Conservation (phyloP, 2,113 vertebrate species). For the Notechis scutatus region DNA sequence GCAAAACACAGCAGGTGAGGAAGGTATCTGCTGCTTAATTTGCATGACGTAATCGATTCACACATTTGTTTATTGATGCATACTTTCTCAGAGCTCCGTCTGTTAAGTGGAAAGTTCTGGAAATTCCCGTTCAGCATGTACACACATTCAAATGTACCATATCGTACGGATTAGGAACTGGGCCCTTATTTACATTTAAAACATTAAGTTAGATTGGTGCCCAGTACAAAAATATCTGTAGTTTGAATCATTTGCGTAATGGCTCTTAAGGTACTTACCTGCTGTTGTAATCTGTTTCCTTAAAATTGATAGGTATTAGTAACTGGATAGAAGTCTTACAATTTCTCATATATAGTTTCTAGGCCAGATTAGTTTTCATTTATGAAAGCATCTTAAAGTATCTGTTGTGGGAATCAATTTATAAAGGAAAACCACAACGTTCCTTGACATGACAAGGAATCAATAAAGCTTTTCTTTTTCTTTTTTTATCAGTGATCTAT, state of each 20-base stretch:
- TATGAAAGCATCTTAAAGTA: not conserved
- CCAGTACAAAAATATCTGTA: not conserved
- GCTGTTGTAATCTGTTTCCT: not conserved
- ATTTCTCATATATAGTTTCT: not conserved
- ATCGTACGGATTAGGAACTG: not conserved
- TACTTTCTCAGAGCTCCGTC: not conserved
- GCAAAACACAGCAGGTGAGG: constrained; percentile 89
- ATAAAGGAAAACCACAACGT: not conserved
- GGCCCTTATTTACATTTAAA: not conserved
- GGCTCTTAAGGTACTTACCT: not conserved
- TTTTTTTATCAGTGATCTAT: not conserved
- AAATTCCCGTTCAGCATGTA: not conserved
- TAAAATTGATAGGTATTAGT: not conserved
- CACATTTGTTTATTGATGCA: not conserved
- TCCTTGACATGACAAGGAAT: not conserved
- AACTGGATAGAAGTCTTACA: not conserved
- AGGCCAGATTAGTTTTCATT: not conserved
- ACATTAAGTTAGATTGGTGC: not conserved
- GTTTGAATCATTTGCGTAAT: not conserved
- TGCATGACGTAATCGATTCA: not conserved
- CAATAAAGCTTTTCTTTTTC: not conserved
- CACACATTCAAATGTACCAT: not conserved
- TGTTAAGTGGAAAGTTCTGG: not conserved
- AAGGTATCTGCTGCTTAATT: not conserved
- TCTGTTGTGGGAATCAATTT: not conserved